phyloP scores from a whole-genome alignment of 2,888 invertebrate genomes.

The Trichogramma evanescens region DNA sequence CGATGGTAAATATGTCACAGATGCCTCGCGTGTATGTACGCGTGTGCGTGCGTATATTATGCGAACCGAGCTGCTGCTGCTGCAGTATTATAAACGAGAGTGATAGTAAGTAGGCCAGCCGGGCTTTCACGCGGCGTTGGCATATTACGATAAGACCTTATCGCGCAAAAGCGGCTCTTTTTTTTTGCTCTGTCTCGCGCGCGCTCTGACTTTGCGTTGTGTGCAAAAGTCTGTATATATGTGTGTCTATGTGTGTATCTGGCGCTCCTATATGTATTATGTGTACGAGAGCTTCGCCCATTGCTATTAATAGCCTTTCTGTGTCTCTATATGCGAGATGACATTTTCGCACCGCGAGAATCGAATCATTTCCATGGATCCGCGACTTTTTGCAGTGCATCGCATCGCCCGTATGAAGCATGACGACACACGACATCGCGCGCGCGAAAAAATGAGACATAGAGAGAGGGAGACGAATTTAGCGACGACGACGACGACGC shows the following conservation, averaged over 20 bases:
- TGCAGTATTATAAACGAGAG: neutral
- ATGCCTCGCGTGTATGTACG: too few relatives aligned
- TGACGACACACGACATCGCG: neutral
- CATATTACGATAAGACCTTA: slow-evolving; percentile 14
- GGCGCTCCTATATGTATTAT: too few relatives aligned
- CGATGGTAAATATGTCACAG: too few relatives aligned
- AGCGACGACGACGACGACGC: slow-evolving; percentile 5
- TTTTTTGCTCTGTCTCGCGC: neutral
- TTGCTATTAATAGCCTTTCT: too few relatives aligned
- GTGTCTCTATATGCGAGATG: too few relatives aligned
- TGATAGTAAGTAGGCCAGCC: slow-evolving; percentile 16
- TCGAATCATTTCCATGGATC: too few relatives aligned
- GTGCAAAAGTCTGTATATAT: neutral
- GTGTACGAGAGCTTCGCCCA: too few relatives aligned
- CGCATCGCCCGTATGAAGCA: neutral
- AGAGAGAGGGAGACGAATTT: slow-evolving; percentile 14
- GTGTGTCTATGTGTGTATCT: neutral
- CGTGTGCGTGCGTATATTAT: too few relatives aligned
- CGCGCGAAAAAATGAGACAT: neutral
- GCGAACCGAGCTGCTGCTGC: too few relatives aligned
- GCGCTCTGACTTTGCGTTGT: neutral
- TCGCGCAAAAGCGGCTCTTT: neutral
- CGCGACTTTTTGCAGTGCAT: too few relatives aligned
- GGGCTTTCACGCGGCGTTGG: slow-evolving; percentile 9
- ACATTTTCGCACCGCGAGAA: too few relatives aligned